Conservation (phyloP, 2,797 vertebrate species). For the Malurus leucopterus region DNA sequence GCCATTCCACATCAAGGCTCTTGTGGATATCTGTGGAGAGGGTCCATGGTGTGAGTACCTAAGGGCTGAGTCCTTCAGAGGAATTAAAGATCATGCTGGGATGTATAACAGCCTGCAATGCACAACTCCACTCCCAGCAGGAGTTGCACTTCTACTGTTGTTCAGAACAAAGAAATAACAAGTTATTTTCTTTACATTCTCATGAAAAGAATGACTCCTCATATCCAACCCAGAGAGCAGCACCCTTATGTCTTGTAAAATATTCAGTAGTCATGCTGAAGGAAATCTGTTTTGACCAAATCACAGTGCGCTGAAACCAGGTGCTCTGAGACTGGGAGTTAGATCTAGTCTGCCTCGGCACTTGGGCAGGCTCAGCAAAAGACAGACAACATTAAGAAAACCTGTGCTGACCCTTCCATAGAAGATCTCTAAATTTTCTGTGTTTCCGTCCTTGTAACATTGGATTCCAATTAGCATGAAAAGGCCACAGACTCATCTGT, state of each 20-base stretch:
- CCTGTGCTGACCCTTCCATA: neutral
- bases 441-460: neutral
- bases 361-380: neutral
- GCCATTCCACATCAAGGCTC: neutral
- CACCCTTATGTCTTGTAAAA: neutral
- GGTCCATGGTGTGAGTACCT: neutral
- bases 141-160: neutral
- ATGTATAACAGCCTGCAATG: neutral
- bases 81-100: neutral
- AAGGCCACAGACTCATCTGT: neutral
- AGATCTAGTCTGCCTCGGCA: neutral
- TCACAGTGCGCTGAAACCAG: neutral
- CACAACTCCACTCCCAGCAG: neutral
- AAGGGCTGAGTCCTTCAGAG: neutral
- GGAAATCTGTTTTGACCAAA: neutral
- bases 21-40: neutral
- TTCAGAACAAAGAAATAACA: neutral
- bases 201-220: neutral
- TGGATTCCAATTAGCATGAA: conserved; percentile 20
- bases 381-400: neutral
- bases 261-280: neutral
- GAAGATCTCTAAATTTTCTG: neutral
- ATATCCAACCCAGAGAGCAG: neutral
- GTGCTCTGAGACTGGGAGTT: neutral
- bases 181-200: neutral